Conservation (phyloP, 2,113 vertebrate species). For the Toxotes jaculatrix region DNA sequence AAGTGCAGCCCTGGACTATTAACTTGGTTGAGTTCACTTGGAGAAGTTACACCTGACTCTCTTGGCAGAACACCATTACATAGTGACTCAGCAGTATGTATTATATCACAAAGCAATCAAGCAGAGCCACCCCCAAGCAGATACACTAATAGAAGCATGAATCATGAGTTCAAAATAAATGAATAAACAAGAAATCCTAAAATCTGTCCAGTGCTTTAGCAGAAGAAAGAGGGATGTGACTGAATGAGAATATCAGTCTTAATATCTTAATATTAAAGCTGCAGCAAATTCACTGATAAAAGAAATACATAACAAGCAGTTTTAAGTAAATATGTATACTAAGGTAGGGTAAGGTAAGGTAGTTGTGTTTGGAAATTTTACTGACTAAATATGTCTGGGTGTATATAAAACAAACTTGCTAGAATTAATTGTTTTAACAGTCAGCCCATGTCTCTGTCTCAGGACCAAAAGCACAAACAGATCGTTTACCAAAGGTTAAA, state of each 20-base stretch:
- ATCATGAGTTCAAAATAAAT: background rate
- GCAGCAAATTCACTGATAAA: background rate
- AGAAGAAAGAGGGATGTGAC: background rate
- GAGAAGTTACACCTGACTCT: background rate
- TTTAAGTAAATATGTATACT: background rate
- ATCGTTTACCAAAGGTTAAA: conserved; percentile 61
- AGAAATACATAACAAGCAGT: background rate
- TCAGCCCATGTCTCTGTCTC: background rate
- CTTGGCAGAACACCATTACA: conserved; percentile 11
- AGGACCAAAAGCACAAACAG: conserved; percentile 23
- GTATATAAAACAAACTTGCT: background rate
- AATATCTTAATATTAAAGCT: background rate
- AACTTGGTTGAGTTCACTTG: conserved; percentile 2
- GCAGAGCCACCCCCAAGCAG: conserved; percentile 6
- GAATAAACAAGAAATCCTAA: background rate
- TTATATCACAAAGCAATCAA: background rate
- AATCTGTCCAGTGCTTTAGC: background rate
- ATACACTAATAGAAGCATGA: conserved; percentile 28
- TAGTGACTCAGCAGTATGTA: conserved; percentile 45
- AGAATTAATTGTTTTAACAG: background rate
- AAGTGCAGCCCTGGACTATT: conserved; percentile 1
- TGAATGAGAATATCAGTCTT: background rate
- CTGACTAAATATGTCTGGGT: background rate
- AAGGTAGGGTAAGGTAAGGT: background rate
- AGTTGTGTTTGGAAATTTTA: background rate